Conservation (phyloP, 2,888 invertebrate species). For the Drosophila suboccidentalis region DNA sequence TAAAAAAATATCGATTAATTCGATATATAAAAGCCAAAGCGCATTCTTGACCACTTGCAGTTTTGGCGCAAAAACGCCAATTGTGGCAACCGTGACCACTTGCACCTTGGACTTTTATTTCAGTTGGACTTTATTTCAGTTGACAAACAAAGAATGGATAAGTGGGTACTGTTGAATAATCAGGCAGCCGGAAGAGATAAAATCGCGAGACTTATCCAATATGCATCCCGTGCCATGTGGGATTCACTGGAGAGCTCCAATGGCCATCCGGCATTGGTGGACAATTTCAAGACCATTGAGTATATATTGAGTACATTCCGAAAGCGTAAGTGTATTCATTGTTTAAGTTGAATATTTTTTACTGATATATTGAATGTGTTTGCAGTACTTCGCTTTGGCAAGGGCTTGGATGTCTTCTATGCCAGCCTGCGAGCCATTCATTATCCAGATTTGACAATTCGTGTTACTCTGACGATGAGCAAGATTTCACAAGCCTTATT, state of each 20-base stretch:
- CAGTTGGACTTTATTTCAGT: slow-evolving; percentile 43
- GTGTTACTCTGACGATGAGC: slow-evolving; percentile 91
- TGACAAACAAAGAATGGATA: slow-evolving; percentile 81
- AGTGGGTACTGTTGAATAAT: slow-evolving; percentile 83
- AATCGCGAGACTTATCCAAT: slow-evolving; percentile 90
- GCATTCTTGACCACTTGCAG: slow-evolving; percentile 47
- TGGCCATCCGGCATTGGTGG: slow-evolving; percentile 88
- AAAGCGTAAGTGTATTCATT: slow-evolving; percentile 89
- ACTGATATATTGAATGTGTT: neutral
- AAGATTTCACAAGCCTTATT: slow-evolving; percentile 93
- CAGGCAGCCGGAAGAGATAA: slow-evolving; percentile 85
- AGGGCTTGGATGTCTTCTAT: slow-evolving; percentile 93
- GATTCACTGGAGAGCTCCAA: slow-evolving; percentile 89
- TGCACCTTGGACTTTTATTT: slow-evolving; percentile 72
- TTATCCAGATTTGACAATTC: slow-evolving; percentile 90
- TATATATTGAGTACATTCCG: slow-evolving; percentile 93
- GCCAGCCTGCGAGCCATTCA: slow-evolving; percentile 90
- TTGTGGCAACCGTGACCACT: no score
- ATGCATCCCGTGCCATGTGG: slow-evolving; percentile 93
- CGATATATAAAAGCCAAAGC: slow-evolving; percentile 6
- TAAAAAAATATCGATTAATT: slow-evolving; percentile 20
- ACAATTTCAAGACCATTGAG: slow-evolving; percentile 93
- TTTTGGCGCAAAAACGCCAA: no score
- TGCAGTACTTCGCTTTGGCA: slow-evolving; percentile 93
- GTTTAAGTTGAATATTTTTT: neutral